Evolutionary conservation across 2,888 invertebrate species (phyloP).

Genomic region (Tinea trinotella): DNA sequence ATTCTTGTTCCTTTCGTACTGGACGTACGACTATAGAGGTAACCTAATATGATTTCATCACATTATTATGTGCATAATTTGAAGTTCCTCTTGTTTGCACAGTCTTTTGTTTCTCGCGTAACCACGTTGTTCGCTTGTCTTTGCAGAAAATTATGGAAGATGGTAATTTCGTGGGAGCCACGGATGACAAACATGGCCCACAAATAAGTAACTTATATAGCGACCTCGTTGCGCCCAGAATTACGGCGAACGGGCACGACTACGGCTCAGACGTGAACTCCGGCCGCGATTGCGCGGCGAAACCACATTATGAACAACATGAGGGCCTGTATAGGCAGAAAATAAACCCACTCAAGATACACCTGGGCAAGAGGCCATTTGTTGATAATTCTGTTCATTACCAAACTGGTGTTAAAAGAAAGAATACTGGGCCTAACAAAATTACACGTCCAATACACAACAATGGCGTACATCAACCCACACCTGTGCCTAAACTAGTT

Average conservation of each 20-base stretch:
- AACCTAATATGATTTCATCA: slow-evolving; percentile 24
- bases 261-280: background rate
- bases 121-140: slow-evolving; percentile 38
- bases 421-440: slow-evolving; percentile 44
- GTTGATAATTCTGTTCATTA: slow-evolving; percentile 55
- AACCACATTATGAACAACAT: slow-evolving; percentile 18
- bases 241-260: slow-evolving; percentile 57
- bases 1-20: slow-evolving; percentile 65
- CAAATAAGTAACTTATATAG: slow-evolving; percentile 48
- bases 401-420: slow-evolving; percentile 30
- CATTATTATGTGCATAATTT: slow-evolving; percentile 6
- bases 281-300: background rate
- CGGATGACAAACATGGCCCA: slow-evolving; percentile 54
- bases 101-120: slow-evolving; percentile 7
- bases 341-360: slow-evolving; percentile 60
- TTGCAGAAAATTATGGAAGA: slow-evolving; percentile 73
- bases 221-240: slow-evolving; percentile 49
- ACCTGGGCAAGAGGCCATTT: slow-evolving; percentile 63
- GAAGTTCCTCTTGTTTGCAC: slow-evolving; percentile 8
- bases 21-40: slow-evolving; percentile 70
- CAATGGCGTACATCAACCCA: slow-evolving; percentile 14
- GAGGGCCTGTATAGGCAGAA: slow-evolving; percentile 55
- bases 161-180: slow-evolving; percentile 60
- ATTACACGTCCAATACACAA: slow-evolving; percentile 9
- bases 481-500: slow-evolving; percentile 51